These are phyloP conservation scores for Aproaerema taeniolella DNA, from an alignment of 2,888 invertebrate genomes.

Conservation along the genomic window DNA sequence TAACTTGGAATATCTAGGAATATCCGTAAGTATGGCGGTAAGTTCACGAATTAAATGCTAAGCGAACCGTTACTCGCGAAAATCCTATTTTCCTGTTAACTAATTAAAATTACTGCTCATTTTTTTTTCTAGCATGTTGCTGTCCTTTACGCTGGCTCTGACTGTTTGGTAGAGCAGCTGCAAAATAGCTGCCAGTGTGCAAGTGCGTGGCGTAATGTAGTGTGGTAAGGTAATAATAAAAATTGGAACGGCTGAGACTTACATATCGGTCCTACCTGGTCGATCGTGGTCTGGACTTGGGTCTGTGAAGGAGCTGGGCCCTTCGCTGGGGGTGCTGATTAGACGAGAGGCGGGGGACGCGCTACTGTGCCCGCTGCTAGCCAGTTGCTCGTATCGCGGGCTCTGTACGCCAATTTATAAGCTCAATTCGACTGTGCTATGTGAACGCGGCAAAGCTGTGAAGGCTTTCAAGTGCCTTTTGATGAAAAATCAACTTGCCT, in stretches of 20 bases:
- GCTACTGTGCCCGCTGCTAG: constrained; percentile 69
- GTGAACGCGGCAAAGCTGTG: neutral
- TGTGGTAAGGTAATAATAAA: constrained; percentile 28
- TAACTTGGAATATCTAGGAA: too few species aligned
- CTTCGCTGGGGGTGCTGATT: constrained; percentile 62
- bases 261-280: constrained; percentile 78
- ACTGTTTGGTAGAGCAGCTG: too few species aligned
- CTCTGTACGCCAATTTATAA: constrained; percentile 39
- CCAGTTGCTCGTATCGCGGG: constrained; percentile 70
- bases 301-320: constrained; percentile 58
- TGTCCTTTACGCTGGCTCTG: too few species aligned
- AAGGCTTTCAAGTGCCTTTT: too few species aligned
- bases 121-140: too few species aligned
- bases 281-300: constrained; percentile 63
- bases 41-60: too few species aligned
- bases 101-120: too few species aligned
- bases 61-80: too few species aligned
- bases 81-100: too few species aligned
- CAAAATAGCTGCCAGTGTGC: constrained; percentile 8
- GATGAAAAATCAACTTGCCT: too few species aligned
- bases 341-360: constrained; percentile 59
- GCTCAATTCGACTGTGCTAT: neutral
- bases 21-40: too few species aligned
- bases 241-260: constrained; percentile 74
- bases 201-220: constrained; percentile 8